phyloP scores from a whole-genome alignment of 2,888 invertebrate species.

The Noctua pronuba region DNA sequence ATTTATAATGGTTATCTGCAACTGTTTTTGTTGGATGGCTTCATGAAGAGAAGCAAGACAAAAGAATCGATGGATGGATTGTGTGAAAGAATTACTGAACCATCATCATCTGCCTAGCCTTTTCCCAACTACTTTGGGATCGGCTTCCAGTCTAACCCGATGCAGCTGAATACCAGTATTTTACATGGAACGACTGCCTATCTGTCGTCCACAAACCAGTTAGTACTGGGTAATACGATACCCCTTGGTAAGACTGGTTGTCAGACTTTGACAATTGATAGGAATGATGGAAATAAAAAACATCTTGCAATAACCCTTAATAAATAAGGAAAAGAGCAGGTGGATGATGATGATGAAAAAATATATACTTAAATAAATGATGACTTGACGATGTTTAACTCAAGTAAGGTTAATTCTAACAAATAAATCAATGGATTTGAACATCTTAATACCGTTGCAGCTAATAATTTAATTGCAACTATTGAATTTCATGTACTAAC shows the following conservation, averaged over 20 bases:
- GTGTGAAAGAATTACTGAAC: neutral
- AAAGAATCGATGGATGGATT: neutral
- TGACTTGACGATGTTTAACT: neutral
- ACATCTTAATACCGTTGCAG: neutral
- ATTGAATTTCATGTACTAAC: neutral
- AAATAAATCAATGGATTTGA: neutral
- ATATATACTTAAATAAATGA: neutral
- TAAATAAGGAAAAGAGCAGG: neutral
- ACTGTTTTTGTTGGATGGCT: neutral
- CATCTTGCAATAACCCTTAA: neutral
- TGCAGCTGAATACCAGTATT: neutral
- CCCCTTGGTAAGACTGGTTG: neutral
- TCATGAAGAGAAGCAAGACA: neutral
- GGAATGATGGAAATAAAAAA: neutral
- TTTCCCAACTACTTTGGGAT: neutral
- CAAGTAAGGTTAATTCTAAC: neutral
- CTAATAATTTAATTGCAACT: constrained; percentile 1
- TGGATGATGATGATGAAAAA: neutral
- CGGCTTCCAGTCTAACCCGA: too few relatives aligned
- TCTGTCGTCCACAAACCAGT: neutral
- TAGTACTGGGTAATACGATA: neutral
- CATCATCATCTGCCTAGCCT: neutral
- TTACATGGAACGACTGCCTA: neutral
- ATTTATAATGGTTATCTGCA: neutral
- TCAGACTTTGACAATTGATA: neutral